Evolutionary conservation across 2,888 invertebrate genomes (phyloP).

Genomic region (Tanaodytes sp.): DNA sequence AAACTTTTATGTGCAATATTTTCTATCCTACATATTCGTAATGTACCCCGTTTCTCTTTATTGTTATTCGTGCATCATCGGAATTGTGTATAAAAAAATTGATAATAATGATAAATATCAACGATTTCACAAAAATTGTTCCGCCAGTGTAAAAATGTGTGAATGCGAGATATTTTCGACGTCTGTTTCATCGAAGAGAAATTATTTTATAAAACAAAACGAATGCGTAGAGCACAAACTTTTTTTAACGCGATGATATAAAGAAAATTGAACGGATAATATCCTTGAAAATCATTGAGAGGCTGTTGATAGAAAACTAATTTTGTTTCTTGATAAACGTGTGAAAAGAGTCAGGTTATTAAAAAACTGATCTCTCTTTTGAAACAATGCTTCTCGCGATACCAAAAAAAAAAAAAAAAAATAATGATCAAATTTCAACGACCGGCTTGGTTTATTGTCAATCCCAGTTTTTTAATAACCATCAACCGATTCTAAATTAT

Average conservation of each 20-base stretch:
- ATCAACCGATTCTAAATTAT: constrained; percentile 8
- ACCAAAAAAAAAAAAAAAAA: too few relatives aligned
- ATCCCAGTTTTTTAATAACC: constrained; percentile 16
- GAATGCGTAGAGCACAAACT: constrained; percentile 10
- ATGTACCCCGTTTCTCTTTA: too few relatives aligned
- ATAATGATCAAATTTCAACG: too few relatives aligned
- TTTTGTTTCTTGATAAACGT: constrained; percentile 16
- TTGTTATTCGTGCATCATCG: too few relatives aligned
- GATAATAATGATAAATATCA: background rate
- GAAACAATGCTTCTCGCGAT: too few relatives aligned
- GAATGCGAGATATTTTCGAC: constrained; percentile 1
- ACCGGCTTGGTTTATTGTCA: too few relatives aligned
- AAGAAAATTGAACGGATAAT: too few relatives aligned
- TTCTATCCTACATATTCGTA: too few relatives aligned
- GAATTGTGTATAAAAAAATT: too few relatives aligned
- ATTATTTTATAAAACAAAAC: constrained; percentile 22
- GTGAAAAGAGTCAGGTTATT: constrained; percentile 8
- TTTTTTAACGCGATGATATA: constrained; percentile 13
- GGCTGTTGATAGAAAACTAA: constrained; percentile 4
- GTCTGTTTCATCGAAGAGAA: constrained; percentile 15
- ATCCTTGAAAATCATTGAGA: background rate
- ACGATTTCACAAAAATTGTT: background rate
- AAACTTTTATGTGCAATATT: too few relatives aligned
- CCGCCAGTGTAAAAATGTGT: background rate
- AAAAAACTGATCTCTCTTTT: constrained; percentile 4